A percentile compares a stretch with the other conserved stretches of the same genome.
These are phyloP conservation scores for Osedax fenrisi DNA, from an alignment of 2,888 invertebrate genomes.

Conservation along the genomic window DNA sequence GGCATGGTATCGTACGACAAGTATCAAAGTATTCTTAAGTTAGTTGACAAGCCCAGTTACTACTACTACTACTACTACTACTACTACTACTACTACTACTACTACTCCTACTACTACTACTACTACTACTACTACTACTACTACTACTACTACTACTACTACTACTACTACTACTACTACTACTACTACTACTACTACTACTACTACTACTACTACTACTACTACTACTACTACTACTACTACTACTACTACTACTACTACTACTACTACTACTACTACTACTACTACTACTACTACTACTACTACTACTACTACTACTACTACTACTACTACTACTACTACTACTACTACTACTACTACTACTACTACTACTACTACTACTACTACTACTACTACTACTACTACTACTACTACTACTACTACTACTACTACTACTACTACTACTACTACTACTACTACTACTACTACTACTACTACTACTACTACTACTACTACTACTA, in stretches of 20 bases:
- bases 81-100: slow-evolving; percentile 9
- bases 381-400: slow-evolving; percentile 16
- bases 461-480: slow-evolving; percentile 16
- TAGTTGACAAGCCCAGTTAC: too few species aligned
- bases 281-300: neutral
- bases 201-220: neutral
- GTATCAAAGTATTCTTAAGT: too few species aligned
- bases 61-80: slow-evolving; percentile 16
- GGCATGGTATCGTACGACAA: too few species aligned
- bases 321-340: slow-evolving; percentile 16
- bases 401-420: slow-evolving; percentile 5
- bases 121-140: slow-evolving; percentile 5
- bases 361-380: slow-evolving; percentile 16
- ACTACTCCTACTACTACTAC: neutral
- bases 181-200: neutral
- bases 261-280: neutral
- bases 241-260: neutral
- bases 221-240: neutral
- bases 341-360: slow-evolving; percentile 16
- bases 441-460: slow-evolving; percentile 9
- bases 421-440: slow-evolving; percentile 16
- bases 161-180: slow-evolving; percentile 4
- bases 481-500: slow-evolving; percentile 13
- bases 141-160: slow-evolving; percentile 13
- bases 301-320: neutral